Conservation (phyloP, 2,888 invertebrate species). For the Frankliniella intonsa region DNA sequence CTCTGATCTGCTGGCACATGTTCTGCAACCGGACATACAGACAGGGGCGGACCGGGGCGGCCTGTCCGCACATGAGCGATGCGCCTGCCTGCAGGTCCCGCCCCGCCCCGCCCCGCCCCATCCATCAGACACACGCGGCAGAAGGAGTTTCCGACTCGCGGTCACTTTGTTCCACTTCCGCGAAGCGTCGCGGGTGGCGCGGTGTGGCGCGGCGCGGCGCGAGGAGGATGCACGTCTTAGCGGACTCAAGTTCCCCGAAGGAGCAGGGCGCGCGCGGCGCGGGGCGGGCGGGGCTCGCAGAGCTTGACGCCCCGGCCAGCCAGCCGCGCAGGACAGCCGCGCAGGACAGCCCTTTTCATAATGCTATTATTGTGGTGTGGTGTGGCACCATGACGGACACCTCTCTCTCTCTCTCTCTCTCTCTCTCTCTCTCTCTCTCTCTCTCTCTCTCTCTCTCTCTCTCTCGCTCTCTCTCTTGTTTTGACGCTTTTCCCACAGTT, state of each 20-base stretch:
- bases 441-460: too few relatives aligned
- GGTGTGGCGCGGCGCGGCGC: neutral
- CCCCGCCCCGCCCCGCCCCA: neutral
- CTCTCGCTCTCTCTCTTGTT: too few relatives aligned
- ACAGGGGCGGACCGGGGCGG: too few relatives aligned
- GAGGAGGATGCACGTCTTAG: neutral
- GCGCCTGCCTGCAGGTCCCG: neutral
- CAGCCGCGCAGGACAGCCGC: neutral
- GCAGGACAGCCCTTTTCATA: neutral
- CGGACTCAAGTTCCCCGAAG: neutral
- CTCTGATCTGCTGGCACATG: too few relatives aligned
- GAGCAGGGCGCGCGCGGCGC: neutral
- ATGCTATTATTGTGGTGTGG: constrained; percentile 3
- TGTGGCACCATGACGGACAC: neutral
- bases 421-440: too few relatives aligned
- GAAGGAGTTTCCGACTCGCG: neutral
- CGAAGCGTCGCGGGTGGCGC: neutral
- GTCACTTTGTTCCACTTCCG: neutral
- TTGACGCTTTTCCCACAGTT: constrained; percentile 24
- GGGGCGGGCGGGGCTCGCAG: neutral
- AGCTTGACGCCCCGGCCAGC: neutral
- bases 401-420: too few relatives aligned
- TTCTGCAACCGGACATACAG: too few relatives aligned
- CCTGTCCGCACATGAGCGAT: neutral
- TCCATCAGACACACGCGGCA: neutral